Base-by-base conservation (phyloP, 1,140 invertebrate genomes). In the Caenorhabditis tropicalis region DNA sequence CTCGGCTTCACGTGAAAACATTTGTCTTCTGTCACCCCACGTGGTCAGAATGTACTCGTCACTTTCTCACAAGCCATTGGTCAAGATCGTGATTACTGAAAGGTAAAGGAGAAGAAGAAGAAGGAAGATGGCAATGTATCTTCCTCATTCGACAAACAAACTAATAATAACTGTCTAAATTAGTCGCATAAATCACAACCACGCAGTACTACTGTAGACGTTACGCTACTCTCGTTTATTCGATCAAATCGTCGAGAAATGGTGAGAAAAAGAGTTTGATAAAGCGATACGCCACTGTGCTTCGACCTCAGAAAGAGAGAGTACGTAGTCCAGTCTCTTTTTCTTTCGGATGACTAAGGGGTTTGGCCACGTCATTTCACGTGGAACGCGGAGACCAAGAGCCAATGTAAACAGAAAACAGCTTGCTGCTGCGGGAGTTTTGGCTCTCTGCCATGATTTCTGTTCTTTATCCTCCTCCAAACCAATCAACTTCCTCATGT, bases 1-100 rank as follows among this genome's bases (percentile, higher is more conserved):
- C n/a, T n/a, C n/a, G n/a, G n/a, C n/a, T 74, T 74, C 65, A 74
- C 65, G 65, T 74, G 65, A 46, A 46, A 74, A 74, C 65, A 43
- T 33, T 10, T 33, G 36, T 74, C 36, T 36, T 24, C 7, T 12
- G 29, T 24, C 29, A 7, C 19, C 53, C 24, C 53, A 74, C 65
- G 65, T 74, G 65, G 65, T 43, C 10, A 46, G 12, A 21, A 58
- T 27, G 53, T 56, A 43, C 65, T 74, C 65, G 36, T 43, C 65
- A 43, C 65, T 74, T 74, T 74, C 65, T 74, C 65, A 74, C 36
- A 24, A 74, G 1, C 36, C 15, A 65, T 12, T 74, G 65, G 65
- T 74, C 65, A 74, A 74, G 36, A 43, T 74, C 33, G 24, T 24
- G n/a, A n/a, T n/a, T n/a, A n/a, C n/a, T n/a, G 60, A 12, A 36